Percentiles rank a stretch among this genome's conserved stretches.
Evolutionary conservation across 2,888 invertebrate genomes (phyloP).

Genomic region (Terebella lapidaria): DNA sequence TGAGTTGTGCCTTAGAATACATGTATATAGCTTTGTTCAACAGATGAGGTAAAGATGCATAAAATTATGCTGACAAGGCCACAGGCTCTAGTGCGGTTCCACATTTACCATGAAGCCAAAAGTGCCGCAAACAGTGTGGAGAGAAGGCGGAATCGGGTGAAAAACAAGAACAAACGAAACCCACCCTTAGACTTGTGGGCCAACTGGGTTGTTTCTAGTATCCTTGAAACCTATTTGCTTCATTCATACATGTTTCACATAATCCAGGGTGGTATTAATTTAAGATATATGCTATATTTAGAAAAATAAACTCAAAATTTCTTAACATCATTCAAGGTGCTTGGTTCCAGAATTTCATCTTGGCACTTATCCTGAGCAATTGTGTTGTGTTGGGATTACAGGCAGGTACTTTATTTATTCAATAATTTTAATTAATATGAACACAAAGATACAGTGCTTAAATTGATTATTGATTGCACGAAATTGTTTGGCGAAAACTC

Average conservation of each 20-base stretch:
- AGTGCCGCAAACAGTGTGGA: too few species aligned
- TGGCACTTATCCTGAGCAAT: constrained; percentile 20
- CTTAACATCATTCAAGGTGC: too few species aligned
- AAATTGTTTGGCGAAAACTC: too few species aligned
- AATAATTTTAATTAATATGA: neutral
- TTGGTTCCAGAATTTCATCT: constrained; percentile 22
- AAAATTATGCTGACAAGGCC: constrained; percentile 13
- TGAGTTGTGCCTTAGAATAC: too few species aligned
- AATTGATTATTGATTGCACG: too few species aligned
- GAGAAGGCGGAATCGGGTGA: constrained; percentile 17
- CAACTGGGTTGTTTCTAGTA: constrained; percentile 28
- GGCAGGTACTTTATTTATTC: constrained; percentile 14
- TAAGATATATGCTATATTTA: neutral
- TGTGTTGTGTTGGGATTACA: constrained; percentile 23
- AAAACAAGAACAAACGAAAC: constrained; percentile 14
- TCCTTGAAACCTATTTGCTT: constrained; percentile 11
- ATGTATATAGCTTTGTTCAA: too few species aligned
- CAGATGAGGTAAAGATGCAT: constrained; percentile 11
- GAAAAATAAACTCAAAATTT: neutral
- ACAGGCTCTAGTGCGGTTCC: constrained; percentile 20
- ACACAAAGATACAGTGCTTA: too few species aligned
- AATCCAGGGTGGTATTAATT: too few species aligned
- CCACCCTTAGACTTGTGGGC: constrained; percentile 27
- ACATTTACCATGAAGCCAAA: constrained; percentile 20
- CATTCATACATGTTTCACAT: neutral